A percentile compares a stretch with the other conserved stretches of the same genome.
phyloP scores from a whole-genome alignment of 1,140 invertebrate species.

The Aricia agestis region DNA sequence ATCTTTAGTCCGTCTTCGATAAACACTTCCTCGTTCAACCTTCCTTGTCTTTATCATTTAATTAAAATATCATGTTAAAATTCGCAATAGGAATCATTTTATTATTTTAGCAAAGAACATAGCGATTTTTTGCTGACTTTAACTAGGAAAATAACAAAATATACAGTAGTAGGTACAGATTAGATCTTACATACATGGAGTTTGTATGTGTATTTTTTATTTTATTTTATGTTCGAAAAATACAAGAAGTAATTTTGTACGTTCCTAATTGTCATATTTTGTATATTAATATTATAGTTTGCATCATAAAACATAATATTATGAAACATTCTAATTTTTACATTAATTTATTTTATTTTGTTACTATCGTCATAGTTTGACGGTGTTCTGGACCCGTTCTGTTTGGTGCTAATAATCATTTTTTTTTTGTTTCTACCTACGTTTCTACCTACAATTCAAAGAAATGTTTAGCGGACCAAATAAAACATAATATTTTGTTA shows the following conservation, averaged over 20 bases:
- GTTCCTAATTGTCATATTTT: no score
- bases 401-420: no score
- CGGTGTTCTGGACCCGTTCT: no score
- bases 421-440: no score
- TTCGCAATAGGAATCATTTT: neutral
- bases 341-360: no score
- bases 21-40: neutral
- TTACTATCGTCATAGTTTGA: no score
- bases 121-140: neutral
- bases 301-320: no score
- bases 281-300: no score
- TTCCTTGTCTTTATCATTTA: neutral
- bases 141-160: neutral
- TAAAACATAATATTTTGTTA: no score
- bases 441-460: neutral
- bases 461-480: neutral
- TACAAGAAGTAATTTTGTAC: no score
- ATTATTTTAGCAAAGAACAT: neutral
- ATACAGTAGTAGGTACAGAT: neutral
- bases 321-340: no score
- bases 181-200: neutral
- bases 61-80: neutral
- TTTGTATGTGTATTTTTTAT: neutral
- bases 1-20: neutral
- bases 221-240: no score